phyloP scores from a whole-genome alignment of 2,888 invertebrate genomes.

The Andrena hattorfiana region DNA sequence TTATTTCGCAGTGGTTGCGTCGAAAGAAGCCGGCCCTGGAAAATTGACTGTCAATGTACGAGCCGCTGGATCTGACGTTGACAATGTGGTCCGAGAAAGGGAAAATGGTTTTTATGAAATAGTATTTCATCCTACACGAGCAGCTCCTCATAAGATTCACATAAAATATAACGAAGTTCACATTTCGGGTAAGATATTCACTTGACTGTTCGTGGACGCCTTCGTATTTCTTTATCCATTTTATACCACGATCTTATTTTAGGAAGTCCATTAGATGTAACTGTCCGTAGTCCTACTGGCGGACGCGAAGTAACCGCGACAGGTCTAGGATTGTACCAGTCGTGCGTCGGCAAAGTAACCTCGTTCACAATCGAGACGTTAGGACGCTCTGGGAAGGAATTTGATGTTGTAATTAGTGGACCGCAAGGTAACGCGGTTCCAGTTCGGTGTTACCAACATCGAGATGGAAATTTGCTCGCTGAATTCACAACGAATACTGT shows the following conservation, averaged over 20 bases:
- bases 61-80: slow-evolving; percentile 93
- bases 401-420: slow-evolving; percentile 95
- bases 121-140: slow-evolving; percentile 94
- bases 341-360: slow-evolving; percentile 92
- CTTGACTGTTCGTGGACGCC: not conserved
- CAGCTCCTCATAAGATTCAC: slow-evolving; percentile 94
- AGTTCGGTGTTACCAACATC: slow-evolving; percentile 97
- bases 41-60: slow-evolving; percentile 92
- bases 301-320: slow-evolving; percentile 92
- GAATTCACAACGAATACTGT: slow-evolving; percentile 95
- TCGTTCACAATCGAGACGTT: slow-evolving; percentile 96
- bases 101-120: slow-evolving; percentile 92
- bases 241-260: slow-evolving; percentile 30
- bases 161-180: slow-evolving; percentile 95
- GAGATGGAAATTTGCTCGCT: slow-evolving; percentile 97
- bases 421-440: slow-evolving; percentile 93
- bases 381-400: slow-evolving; percentile 93
- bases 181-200: slow-evolving; percentile 85
- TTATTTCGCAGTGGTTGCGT: slow-evolving; percentile 88
- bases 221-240: not conserved
- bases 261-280: slow-evolving; percentile 87
- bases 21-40: slow-evolving; percentile 92
- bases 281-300: slow-evolving; percentile 88
- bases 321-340: slow-evolving; percentile 94
- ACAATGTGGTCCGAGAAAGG: slow-evolving; percentile 92